Percentiles rank a stretch among this genome's conserved stretches.
Conservation (phyloP, 2,113 vertebrate species). For the Colaptes auratus region DNA sequence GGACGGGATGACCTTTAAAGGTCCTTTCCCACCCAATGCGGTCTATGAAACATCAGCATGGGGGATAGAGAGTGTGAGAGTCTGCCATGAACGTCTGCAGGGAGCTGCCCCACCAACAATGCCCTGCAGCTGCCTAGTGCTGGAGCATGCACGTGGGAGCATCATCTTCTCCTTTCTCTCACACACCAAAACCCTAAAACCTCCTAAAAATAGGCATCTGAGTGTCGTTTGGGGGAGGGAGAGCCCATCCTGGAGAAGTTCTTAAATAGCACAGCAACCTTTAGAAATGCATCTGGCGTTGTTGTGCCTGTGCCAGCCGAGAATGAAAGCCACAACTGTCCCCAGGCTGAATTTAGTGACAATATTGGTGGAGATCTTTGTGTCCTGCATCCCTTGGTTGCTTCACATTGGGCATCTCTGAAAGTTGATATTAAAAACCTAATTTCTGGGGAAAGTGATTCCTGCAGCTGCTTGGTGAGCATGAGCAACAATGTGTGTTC, state of each 20-base stretch:
- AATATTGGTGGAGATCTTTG: background rate
- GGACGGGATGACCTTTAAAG: too few relatives aligned
- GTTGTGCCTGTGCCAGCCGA: background rate
- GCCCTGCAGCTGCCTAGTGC: background rate
- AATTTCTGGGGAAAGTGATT: background rate
- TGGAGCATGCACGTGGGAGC: background rate
- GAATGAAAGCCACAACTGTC: slow-evolving; percentile 1
- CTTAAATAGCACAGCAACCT: background rate
- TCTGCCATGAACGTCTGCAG: background rate
- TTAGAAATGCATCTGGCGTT: background rate
- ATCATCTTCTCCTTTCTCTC: accelerated
- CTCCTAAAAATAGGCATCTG: background rate
- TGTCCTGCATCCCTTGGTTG: background rate
- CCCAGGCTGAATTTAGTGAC: background rate
- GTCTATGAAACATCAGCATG: too few relatives aligned
- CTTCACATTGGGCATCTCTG: accelerated
- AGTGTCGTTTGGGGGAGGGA: background rate
- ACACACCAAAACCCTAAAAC: background rate
- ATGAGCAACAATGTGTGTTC: background rate
- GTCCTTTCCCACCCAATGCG: too few relatives aligned
- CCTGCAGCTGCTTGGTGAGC: background rate
- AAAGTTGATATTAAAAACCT: background rate
- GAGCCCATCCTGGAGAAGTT: background rate
- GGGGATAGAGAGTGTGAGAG: accelerated
- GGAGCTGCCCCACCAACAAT: accelerated